Evolutionary conservation across 2,888 invertebrate genomes (phyloP).

Genomic region (Philereme vetulata): DNA sequence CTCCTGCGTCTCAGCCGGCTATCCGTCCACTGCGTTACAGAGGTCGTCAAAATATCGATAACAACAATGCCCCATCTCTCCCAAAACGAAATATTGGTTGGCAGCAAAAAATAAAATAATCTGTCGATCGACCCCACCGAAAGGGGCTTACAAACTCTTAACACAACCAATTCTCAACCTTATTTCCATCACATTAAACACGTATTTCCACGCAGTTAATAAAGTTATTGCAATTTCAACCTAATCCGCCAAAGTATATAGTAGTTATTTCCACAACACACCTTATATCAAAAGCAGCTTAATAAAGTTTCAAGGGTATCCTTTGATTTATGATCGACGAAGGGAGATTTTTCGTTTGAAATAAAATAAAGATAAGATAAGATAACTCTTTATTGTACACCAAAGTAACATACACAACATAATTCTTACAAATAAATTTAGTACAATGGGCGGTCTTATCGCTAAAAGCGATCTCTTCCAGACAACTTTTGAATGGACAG

Average conservation of each 20-base stretch:
- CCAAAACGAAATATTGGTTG: slow-evolving; percentile 20
- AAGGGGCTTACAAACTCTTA: background rate
- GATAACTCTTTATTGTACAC: no score
- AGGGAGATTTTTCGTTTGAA: slow-evolving; percentile 8
- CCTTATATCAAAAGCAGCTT: slow-evolving; percentile 4
- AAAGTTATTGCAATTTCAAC: slow-evolving; percentile 20
- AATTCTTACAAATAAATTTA: no score
- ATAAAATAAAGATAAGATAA: no score
- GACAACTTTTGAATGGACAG: no score
- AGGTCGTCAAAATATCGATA: no score
- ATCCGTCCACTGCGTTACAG: no score
- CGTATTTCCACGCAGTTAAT: background rate
- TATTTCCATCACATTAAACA: slow-evolving; percentile 1
- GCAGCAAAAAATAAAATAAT: slow-evolving; percentile 25
- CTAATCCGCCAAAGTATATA: slow-evolving; percentile 23
- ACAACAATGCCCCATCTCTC: slow-evolving; percentile 17
- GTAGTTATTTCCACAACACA: slow-evolving; percentile 23
- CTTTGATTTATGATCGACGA: slow-evolving; percentile 18
- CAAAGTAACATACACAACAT: no score
- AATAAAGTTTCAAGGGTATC: slow-evolving; percentile 14
- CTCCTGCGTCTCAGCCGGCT: no score
- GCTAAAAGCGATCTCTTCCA: no score
- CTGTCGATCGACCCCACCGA: slow-evolving; percentile 19
- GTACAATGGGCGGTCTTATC: no score
- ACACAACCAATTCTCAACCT: slow-evolving; percentile 2